Evolutionary conservation across 2,113 vertebrate genomes (phyloP).

Genomic region (Tylochromis polylepis): DNA sequence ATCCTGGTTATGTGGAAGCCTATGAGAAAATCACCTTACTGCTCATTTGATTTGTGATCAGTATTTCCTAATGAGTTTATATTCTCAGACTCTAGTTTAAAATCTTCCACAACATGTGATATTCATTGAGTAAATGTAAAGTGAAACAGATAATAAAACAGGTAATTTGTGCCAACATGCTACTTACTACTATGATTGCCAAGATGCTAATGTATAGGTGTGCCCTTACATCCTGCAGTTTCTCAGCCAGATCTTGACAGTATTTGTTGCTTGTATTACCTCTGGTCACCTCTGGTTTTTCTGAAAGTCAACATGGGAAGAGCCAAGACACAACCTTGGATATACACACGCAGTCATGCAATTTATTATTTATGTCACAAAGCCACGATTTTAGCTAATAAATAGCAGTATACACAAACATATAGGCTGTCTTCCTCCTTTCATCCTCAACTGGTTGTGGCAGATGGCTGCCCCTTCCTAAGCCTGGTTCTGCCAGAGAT

Average conservation of each 20-base stretch:
- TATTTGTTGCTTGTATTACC: background rate
- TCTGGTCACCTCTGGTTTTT: background rate
- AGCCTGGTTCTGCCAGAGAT: background rate
- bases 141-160: background rate
- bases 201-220: background rate
- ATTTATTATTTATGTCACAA: background rate
- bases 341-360: background rate
- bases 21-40: background rate
- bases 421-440: background rate
- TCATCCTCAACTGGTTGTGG: background rate
- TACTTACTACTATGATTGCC: background rate
- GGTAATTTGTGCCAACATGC: background rate
- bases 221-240: background rate
- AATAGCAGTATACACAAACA: background rate
- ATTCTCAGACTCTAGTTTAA: background rate
- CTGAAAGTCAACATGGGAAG: background rate
- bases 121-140: background rate
- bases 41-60: background rate
- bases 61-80: background rate
- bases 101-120: background rate
- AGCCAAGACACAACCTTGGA: background rate
- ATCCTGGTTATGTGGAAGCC: background rate
- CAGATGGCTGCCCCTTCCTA: background rate
- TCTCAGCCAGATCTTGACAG: background rate
- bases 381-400: background rate